These are phyloP conservation scores for Scelioninae gen. 2 DNA, from an alignment of 2,888 invertebrate species.

Conservation along the genomic window DNA sequence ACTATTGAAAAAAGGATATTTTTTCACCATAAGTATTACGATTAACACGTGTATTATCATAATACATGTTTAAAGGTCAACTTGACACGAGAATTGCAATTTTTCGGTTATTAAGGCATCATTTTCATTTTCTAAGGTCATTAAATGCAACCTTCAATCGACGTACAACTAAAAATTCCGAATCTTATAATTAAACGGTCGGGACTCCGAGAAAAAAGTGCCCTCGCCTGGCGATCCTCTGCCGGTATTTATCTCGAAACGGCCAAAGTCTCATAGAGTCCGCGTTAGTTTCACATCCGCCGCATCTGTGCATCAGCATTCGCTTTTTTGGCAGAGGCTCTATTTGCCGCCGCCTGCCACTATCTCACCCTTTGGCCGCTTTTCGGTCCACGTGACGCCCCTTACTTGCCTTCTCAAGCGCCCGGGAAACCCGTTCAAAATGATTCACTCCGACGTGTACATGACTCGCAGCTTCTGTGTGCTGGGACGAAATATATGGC, in stretches of 20 bases:
- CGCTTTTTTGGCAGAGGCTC: constrained; percentile 61
- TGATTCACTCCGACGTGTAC: constrained; percentile 48
- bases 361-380: constrained; percentile 46
- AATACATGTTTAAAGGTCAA: no score
- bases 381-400: constrained; percentile 58
- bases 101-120: constrained; percentile 36
- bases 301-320: constrained; percentile 73
- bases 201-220: constrained; percentile 18
- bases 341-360: constrained; percentile 42
- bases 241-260: constrained; percentile 49
- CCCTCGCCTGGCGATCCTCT: constrained; percentile 20
- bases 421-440: constrained; percentile 37
- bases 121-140: constrained; percentile 42
- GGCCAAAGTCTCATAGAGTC: constrained; percentile 42
- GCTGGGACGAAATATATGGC: constrained; percentile 21
- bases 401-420: constrained; percentile 37
- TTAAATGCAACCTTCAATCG: constrained; percentile 46
- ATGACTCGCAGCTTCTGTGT: constrained; percentile 14
- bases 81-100: constrained; percentile 39
- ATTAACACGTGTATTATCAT: no score
- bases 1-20: no score
- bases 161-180: constrained; percentile 35
- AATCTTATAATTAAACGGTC: constrained; percentile 53
- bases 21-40: not conserved
- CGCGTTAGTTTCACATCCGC: constrained; percentile 69